A percentile compares a stretch with the other conserved stretches of the same genome.
Conservation (phyloP, 2,797 vertebrate species). For the Acrocephalus scirpaceus region DNA sequence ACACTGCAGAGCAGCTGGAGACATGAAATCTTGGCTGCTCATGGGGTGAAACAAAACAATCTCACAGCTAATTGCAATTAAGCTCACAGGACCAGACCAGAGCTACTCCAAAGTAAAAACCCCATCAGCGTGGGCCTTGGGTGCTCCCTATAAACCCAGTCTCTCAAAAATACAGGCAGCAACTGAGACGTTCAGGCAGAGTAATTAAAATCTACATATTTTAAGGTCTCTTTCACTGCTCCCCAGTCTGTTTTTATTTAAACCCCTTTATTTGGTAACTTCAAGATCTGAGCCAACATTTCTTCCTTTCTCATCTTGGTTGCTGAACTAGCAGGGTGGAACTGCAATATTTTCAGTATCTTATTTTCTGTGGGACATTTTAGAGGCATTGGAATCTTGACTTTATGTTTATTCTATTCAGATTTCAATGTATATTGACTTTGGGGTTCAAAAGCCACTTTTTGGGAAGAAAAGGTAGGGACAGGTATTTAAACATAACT, state of each 20-base stretch:
- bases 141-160: neutral
- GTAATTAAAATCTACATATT: neutral
- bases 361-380: neutral
- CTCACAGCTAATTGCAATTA: neutral
- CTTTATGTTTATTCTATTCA: neutral
- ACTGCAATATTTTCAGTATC: neutral
- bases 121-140: accelerated
- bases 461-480: neutral
- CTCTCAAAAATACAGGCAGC: neutral
- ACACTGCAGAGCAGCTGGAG: neutral
- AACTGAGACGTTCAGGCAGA: neutral
- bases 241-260: neutral
- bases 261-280: neutral
- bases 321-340: neutral
- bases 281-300: neutral
- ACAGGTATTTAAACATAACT: neutral
- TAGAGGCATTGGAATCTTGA: neutral
- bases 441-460: neutral
- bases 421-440: neutral
- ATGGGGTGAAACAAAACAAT: neutral
- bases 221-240: neutral
- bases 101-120: neutral
- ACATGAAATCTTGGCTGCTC: neutral
- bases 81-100: neutral
- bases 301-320: neutral